Percentiles rank a stretch among this genome's conserved stretches.
phyloP scores from a whole-genome alignment of 2,797 vertebrate species.

The Catamblyrhynchus diadema region DNA sequence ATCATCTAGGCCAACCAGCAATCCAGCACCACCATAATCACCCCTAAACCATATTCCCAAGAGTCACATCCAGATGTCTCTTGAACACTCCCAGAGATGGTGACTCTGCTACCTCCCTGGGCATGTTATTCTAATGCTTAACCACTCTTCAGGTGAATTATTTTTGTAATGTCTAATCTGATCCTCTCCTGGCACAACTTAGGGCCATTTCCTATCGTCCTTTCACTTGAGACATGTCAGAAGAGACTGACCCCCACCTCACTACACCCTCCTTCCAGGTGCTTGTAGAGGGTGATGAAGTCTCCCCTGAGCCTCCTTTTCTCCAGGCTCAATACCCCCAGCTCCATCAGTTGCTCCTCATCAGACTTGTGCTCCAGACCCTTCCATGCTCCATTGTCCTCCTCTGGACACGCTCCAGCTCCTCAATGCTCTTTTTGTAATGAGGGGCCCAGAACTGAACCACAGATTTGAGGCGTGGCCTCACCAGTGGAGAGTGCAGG shows the following conservation, averaged over 20 bases:
- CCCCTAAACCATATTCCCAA: background rate
- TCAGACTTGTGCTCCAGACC: background rate
- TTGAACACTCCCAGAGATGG: background rate
- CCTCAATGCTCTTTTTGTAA: fast-evolving
- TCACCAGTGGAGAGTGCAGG: background rate
- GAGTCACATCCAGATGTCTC: background rate
- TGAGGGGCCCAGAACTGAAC: background rate
- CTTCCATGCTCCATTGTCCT: fast-evolving
- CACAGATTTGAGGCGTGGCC: fast-evolving
- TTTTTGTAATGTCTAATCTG: background rate
- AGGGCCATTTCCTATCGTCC: background rate
- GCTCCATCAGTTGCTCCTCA: background rate
- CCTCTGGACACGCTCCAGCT: fast-evolving
- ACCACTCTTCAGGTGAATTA: background rate
- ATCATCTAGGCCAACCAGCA: background rate
- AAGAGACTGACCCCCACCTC: background rate
- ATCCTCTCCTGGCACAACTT: background rate
- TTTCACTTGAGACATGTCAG: background rate
- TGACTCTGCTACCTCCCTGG: background rate
- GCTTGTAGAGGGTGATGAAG: background rate
- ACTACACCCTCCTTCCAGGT: background rate
- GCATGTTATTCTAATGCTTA: background rate
- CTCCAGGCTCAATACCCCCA: background rate
- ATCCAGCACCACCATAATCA: background rate
- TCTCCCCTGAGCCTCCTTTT: background rate